A percentile compares a stretch with the other conserved stretches of the same genome.
Evolutionary conservation across 1,140 invertebrate species (phyloP).

Genomic region (Cydia strobilella): DNA sequence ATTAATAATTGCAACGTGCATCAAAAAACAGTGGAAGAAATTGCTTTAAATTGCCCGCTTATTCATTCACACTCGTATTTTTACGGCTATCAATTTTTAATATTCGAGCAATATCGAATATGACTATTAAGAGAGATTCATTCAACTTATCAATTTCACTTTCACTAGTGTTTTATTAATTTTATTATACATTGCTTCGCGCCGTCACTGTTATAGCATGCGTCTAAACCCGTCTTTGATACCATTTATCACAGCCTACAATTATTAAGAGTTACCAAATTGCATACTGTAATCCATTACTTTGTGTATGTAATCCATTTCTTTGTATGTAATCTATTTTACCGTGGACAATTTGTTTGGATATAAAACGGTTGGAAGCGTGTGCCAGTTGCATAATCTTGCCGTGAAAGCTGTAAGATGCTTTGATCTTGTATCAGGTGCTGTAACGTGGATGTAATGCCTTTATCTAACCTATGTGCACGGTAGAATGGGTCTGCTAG

Average conservation of each 20-base stretch:
- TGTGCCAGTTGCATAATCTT: neutral
- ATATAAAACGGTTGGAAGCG: neutral
- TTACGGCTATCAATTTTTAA: neutral
- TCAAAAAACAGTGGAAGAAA: no score
- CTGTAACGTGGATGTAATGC: slow-evolving; percentile 13
- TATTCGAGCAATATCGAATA: slow-evolving; percentile 12
- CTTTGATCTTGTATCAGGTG: slow-evolving; percentile 10
- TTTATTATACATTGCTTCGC: slow-evolving; percentile 6
- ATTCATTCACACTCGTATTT: neutral
- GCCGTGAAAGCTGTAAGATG: neutral
- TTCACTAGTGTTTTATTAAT: slow-evolving; percentile 33
- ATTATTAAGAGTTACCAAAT: neutral
- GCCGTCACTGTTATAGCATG: neutral
- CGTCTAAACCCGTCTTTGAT: slow-evolving; percentile 5
- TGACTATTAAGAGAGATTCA: slow-evolving; percentile 12
- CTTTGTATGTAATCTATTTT: neutral
- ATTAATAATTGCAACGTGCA: no score
- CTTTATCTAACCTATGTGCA: neutral
- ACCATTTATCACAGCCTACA: neutral
- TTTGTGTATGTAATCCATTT: neutral
- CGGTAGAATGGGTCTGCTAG: neutral
- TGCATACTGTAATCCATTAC: neutral
- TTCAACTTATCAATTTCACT: slow-evolving; percentile 34
- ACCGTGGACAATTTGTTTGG: neutral
- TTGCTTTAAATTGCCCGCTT: neutral